Base-by-base conservation (phyloP, 1,140 invertebrate species). In the Diploscapter pachys region DNA sequence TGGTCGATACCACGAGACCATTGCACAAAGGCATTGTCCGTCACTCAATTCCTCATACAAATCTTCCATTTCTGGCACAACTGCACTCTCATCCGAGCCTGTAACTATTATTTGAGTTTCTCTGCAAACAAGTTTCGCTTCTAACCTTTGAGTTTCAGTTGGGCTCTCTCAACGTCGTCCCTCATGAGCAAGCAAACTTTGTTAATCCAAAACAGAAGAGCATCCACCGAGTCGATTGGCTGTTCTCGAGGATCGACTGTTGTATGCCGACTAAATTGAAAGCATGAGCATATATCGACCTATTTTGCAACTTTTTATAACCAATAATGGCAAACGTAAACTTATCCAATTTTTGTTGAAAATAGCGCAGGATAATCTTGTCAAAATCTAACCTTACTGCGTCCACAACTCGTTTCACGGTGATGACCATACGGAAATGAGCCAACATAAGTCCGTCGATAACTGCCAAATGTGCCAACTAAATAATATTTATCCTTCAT, bases 381-480 rank as follows among this genome's bases (percentile, higher is more conserved):
- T 63, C 59, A 67, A 48, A 56, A 69, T 9, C 61, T 82, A 82
- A 89, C 88, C 85, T 87, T 69, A 95, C 91, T 66, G 94, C 93
- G 72, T 93, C 91, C 50, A 92, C 89, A 52, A 96, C 91, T 68
- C 93, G 89, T 80, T 97, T 94, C 56, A 92, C 89, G 31, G 93
- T 94, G 75, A 95, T 91, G 73, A 96, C 92, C 88, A 97, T 93
- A 83, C 92, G 92, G 78, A 94, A 91, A 88, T 96, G 96, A 77
- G 98, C 90, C 81, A 90, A 90, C 95, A 99, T 98, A 85, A 98
- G 89, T 79, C 93, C 93, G 89, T 98, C 95, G 88, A 97, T 95
- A 87, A 99, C 92, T 86, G 93, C 91, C 90, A 98, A 91, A 88
- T 99, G 96, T 80, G 93, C 93, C 86, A 90, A 92, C 95, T 98